Conservation (phyloP, 2,888 invertebrate genomes). For the Ophioninae sp. region DNA sequence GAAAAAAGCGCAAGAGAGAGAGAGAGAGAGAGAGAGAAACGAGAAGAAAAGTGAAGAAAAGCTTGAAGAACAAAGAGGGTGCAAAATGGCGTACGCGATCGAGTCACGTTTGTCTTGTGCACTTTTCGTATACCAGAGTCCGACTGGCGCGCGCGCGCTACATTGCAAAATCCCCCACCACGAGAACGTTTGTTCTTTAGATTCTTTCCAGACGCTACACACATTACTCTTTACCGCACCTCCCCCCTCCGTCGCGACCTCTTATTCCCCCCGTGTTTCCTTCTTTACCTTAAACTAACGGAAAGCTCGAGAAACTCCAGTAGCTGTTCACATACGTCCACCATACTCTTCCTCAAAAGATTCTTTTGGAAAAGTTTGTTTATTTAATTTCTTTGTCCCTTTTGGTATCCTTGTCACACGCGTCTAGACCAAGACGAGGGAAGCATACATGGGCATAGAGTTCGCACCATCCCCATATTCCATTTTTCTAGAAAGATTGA, state of each 20-base stretch:
- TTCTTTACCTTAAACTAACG: conserved; percentile 45
- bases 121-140: conserved; percentile 64
- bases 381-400: conserved; percentile 77
- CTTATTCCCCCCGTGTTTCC: conserved; percentile 11
- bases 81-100: conserved; percentile 73
- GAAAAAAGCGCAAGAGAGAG: not conserved
- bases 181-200: conserved; percentile 75
- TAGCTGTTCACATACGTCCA: conserved; percentile 40
- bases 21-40: not conserved
- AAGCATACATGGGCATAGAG: not conserved
- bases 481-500: not conserved
- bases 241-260: not conserved
- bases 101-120: conserved; percentile 78
- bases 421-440: not conserved
- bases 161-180: conserved; percentile 26
- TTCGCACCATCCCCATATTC: conserved; percentile 22
- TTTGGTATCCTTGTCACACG: conserved; percentile 36
- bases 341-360: conserved; percentile 66
- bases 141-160: conserved; percentile 52
- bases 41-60: not conserved
- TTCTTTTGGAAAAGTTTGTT: conserved; percentile 73
- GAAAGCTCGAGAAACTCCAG: conserved; percentile 51
- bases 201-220: conserved; percentile 75
- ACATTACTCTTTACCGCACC: conserved; percentile 56
- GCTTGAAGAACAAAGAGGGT: conserved; percentile 67